Evolutionary conservation across 2,113 vertebrate genomes (phyloP).

Genomic region (Protomyctophum bolini): DNA sequence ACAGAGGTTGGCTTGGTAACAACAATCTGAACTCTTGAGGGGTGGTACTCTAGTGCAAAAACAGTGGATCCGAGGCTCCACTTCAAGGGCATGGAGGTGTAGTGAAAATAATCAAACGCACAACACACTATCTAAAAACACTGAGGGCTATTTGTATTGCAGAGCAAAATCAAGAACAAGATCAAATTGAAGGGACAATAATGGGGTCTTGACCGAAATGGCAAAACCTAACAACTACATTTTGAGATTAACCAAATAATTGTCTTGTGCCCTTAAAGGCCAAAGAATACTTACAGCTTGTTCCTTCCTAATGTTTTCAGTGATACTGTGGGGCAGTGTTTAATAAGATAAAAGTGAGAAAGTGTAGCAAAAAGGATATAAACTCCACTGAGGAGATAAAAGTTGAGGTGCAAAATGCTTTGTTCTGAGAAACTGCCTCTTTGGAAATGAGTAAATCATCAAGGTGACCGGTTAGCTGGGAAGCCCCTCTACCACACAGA

Average conservation of each 20-base stretch:
- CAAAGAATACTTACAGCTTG: neutral
- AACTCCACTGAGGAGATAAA: conserved; percentile 52
- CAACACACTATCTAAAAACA: conserved; percentile 37
- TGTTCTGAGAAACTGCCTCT: conserved; percentile 76
- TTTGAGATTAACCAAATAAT: neutral
- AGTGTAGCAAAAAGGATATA: conserved; percentile 27
- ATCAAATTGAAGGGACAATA: conserved; percentile 1
- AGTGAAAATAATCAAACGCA: conserved; percentile 65
- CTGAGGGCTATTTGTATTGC: conserved; percentile 1
- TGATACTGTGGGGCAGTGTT: conserved; percentile 15
- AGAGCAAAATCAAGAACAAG: conserved; percentile 15
- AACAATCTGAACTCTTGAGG: conserved; percentile 53
- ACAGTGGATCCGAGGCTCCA: conserved; percentile 78
- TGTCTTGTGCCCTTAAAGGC: neutral
- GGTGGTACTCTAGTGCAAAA: conserved; percentile 78
- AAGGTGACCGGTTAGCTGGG: conserved; percentile 69
- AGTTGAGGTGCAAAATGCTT: conserved; percentile 77
- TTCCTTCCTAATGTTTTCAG: conserved; percentile 35
- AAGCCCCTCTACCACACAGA: conserved; percentile 42
- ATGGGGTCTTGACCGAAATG: neutral
- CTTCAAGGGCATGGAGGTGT: conserved; percentile 76
- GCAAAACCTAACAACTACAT: neutral
- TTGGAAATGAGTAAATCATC: conserved; percentile 74
- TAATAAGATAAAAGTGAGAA: conserved; percentile 36
- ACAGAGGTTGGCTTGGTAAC: conserved; percentile 54